These are phyloP conservation scores for Mola mola DNA, from an alignment of 2,113 vertebrate species.

Conservation along the genomic window DNA sequence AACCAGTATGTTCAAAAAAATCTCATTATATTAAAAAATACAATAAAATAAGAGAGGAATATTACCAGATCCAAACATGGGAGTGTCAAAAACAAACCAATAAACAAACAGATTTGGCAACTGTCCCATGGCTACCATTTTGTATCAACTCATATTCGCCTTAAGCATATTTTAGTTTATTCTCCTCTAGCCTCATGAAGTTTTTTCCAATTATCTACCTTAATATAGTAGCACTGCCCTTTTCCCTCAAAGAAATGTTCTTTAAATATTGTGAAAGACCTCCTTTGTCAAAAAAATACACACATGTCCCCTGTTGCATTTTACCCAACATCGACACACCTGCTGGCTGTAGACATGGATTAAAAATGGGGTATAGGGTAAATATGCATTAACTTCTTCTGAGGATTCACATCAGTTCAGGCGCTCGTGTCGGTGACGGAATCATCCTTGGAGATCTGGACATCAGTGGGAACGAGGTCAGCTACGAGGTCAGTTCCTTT, in stretches of 20 bases:
- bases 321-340: constrained; percentile 4
- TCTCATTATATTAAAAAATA: constrained; percentile 27
- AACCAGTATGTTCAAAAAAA: constrained; percentile 4
- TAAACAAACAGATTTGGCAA: no score
- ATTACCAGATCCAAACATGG: constrained; percentile 36
- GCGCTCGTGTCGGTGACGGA: constrained; percentile 41
- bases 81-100: constrained; percentile 38
- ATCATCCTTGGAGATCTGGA: constrained; percentile 39
- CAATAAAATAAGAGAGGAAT: constrained; percentile 28
- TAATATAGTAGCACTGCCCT: no score
- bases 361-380: constrained; percentile 15
- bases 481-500: constrained; percentile 52
- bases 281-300: constrained; percentile 53
- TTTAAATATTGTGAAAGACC: constrained; percentile 47
- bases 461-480: constrained; percentile 61
- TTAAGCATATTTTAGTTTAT: constrained; percentile 6
- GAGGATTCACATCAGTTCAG: constrained; percentile 60
- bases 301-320: constrained; percentile 3
- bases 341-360: constrained; percentile 4
- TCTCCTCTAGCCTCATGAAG: background rate
- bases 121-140: constrained; percentile 25
- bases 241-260: constrained; percentile 9
- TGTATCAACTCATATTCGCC: constrained; percentile 14
- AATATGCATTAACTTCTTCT: constrained; percentile 12
- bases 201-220: background rate